Evolutionary conservation across 2,888 invertebrate species (phyloP), one percentile per base, ranked within the genome.

Genomic region (Mylabris sibirica): DNA sequence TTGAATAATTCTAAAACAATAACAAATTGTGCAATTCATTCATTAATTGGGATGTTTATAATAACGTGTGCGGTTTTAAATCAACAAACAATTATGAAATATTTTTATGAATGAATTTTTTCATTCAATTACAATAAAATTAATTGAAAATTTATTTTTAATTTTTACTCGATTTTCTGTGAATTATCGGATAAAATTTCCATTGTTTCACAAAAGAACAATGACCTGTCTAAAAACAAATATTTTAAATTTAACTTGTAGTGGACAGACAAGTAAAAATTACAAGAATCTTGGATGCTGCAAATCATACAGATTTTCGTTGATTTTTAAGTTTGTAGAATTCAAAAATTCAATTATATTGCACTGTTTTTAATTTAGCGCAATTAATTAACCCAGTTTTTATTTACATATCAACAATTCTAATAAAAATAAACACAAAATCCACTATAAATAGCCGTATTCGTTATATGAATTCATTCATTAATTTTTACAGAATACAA

Each of bases 401-500:
- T 12, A 26, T 57, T 57, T 6, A 5, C 24, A 1, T 22, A 26
- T 57, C 57, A 26, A 57, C n/a, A 26, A 57, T 26, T 26, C 24
- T 12, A n/a, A 57, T 26, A 14, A 57, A 57, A 57, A 57, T 26
- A 26, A 57, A 26, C 14, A 57, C 2, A 8, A 49, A 26, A 12
- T 53, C 12, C 12, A 57, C 24, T 57, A 57, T 57, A 57, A 57
- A 57, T 57, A 53, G 17, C 11, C 11, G 14, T 24, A 63, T 41
- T 44, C 59, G 59, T 64, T 67, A 38, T 20, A 63, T 59, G 11
- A n/a, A 14, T 38, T 24, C 41, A 22, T 62, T 11, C 24, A 26
- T 64, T n/a, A n/a, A n/a, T n/a, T 57, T 20, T 59, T 34, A 22
- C n/a, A 26, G 57, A 41, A 44, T 20, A 62, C 22, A 60, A 41